phyloP scores from a whole-genome alignment of 2,113 vertebrate genomes.

The Scolopax mira region DNA sequence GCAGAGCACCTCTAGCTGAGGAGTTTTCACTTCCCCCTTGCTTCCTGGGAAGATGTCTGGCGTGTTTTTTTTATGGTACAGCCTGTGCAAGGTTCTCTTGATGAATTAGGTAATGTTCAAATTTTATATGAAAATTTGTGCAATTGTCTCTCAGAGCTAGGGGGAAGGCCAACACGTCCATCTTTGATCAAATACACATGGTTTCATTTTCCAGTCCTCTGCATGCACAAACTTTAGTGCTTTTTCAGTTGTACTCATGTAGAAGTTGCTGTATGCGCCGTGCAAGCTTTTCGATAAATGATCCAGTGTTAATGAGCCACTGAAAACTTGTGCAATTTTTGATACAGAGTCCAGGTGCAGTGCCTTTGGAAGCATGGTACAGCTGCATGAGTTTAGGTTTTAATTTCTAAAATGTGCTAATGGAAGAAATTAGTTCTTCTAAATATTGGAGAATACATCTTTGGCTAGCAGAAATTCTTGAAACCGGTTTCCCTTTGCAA shows the following conservation, averaged over 20 bases:
- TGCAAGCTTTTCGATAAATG: neutral
- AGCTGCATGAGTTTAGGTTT: neutral
- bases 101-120: neutral
- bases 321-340: neutral
- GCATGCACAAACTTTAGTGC: neutral
- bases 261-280: neutral
- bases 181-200: slow-evolving; percentile 25
- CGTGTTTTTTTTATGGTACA: neutral
- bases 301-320: neutral
- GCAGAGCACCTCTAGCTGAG: neutral
- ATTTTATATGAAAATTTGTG: slow-evolving; percentile 30
- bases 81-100: neutral
- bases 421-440: neutral
- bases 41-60: neutral
- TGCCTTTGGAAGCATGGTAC: neutral
- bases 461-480: slow-evolving; percentile 27
- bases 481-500: neutral
- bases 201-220: slow-evolving; percentile 2
- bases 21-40: neutral
- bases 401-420: slow-evolving; percentile 12
- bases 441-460: neutral
- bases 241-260: neutral
- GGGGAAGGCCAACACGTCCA: neutral
- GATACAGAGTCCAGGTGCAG: neutral
- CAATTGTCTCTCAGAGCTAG: slow-evolving; percentile 22